Evolutionary conservation across 2,888 invertebrate genomes (phyloP).

Genomic region (Onchidella celtica): DNA sequence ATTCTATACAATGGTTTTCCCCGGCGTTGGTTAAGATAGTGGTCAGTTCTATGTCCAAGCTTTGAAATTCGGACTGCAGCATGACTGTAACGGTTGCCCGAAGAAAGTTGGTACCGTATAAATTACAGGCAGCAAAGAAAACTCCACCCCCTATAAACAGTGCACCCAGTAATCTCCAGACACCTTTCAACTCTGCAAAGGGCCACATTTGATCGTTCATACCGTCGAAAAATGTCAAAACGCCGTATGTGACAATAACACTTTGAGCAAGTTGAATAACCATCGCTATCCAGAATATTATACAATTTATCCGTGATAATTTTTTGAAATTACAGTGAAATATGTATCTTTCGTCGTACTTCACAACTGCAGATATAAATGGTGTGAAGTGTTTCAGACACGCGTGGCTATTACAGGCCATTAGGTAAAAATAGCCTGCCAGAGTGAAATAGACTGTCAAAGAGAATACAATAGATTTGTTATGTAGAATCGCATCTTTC

Average conservation of each 20-base stretch:
- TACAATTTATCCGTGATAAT: background rate
- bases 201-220: conserved; percentile 41
- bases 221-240: conserved; percentile 27
- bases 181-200: background rate
- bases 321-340: conserved; percentile 28
- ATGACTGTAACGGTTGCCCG: conserved; percentile 10
- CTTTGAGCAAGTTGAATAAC: conserved; percentile 11
- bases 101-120: conserved; percentile 31
- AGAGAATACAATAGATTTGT: conserved; percentile 15
- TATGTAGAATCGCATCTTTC: background rate
- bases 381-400: conserved; percentile 18
- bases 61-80: conserved; percentile 22
- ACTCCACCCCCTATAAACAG: conserved; percentile 26
- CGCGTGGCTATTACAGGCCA: conserved; percentile 25
- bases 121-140: conserved; percentile 32
- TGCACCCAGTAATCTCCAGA: background rate
- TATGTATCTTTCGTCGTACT: conserved; percentile 26
- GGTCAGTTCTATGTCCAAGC: background rate
- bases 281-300: conserved; percentile 17
- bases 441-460: conserved; percentile 27
- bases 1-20: background rate
- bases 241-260: conserved; percentile 7
- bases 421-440: conserved; percentile 25
- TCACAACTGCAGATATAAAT: background rate
- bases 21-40: background rate